These are phyloP conservation scores for Bombus pyrosoma DNA, from an alignment of 1,140 invertebrate genomes.

Conservation along the genomic window DNA sequence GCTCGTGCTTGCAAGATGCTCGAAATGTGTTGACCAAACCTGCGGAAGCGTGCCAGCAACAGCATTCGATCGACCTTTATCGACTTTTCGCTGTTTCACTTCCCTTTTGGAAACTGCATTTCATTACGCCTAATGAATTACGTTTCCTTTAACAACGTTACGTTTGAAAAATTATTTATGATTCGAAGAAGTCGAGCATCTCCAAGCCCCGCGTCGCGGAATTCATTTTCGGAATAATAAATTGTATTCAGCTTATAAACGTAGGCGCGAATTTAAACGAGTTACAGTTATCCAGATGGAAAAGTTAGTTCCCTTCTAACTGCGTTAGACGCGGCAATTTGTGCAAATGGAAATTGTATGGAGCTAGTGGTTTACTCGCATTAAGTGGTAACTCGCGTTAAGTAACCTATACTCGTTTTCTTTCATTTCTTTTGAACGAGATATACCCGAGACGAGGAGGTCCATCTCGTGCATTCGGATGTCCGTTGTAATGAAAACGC, in stretches of 20 bases:
- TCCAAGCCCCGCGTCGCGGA: too few relatives aligned
- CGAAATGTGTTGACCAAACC: constrained; percentile 28
- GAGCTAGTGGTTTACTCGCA: background rate
- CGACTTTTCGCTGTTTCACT: background rate
- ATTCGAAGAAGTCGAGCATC: background rate
- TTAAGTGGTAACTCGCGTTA: background rate
- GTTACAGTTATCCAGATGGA: too few relatives aligned
- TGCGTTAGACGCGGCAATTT: background rate
- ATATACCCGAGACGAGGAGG: background rate
- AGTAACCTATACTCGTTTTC: background rate
- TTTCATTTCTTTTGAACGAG: background rate
- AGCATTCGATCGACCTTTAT: background rate
- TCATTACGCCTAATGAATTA: background rate
- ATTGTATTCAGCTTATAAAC: background rate
- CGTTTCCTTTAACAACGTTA: too few relatives aligned
- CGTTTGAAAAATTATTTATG: background rate
- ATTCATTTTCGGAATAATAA: background rate
- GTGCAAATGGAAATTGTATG: background rate
- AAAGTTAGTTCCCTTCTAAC: background rate
- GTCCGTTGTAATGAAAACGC: background rate
- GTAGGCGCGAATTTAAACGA: background rate
- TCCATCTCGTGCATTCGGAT: background rate
- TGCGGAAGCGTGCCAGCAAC: background rate
- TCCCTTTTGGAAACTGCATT: background rate
- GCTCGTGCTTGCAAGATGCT: constrained; percentile 13